Evolutionary conservation across 53 echinoderm and acorn worm species (phyloP).

Genomic region (Zoroaster sp.): DNA sequence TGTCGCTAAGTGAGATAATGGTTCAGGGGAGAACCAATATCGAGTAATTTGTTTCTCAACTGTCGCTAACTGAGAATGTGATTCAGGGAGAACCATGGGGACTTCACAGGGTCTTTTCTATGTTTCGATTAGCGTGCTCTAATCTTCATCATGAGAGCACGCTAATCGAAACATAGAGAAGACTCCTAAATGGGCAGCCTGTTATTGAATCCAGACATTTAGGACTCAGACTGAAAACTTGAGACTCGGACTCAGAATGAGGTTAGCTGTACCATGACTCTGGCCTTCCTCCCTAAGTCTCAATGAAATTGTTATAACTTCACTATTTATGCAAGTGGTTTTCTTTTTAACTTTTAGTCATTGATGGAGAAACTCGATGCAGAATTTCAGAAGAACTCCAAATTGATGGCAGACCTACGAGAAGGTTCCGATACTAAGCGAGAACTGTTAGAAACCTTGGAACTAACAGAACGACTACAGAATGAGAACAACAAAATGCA

Average conservation of each 20-base stretch:
- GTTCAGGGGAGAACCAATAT: too few species aligned
- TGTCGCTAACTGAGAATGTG: too few species aligned
- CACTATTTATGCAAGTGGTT: background rate
- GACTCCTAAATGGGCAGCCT: too few species aligned
- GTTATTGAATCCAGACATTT: background rate
- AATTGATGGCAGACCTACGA: conserved; percentile 65
- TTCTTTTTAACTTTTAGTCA: conserved; percentile 61
- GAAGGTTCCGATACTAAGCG: conserved; percentile 65
- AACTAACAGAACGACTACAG: conserved; percentile 64
- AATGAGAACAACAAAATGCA: conserved; percentile 40
- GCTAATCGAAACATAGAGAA: too few species aligned
- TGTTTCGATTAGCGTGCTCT: too few species aligned
- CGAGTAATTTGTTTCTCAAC: too few species aligned
- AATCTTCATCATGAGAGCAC: too few species aligned
- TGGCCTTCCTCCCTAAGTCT: background rate
- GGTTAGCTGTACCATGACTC: background rate
- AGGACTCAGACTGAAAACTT: background rate
- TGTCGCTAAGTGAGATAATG: too few species aligned
- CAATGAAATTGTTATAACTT: too few species aligned
- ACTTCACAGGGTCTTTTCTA: too few species aligned
- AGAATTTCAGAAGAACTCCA: conserved; percentile 74
- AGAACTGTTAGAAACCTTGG: conserved; percentile 64
- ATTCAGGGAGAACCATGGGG: too few species aligned
- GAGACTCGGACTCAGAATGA: background rate
- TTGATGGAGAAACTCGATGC: conserved; percentile 74